A percentile compares a stretch with the other conserved stretches of the same genome.
These are phyloP conservation scores for Rhinogobio ventralis DNA, from an alignment of 2,797 vertebrate species.

Conservation along the genomic window DNA sequence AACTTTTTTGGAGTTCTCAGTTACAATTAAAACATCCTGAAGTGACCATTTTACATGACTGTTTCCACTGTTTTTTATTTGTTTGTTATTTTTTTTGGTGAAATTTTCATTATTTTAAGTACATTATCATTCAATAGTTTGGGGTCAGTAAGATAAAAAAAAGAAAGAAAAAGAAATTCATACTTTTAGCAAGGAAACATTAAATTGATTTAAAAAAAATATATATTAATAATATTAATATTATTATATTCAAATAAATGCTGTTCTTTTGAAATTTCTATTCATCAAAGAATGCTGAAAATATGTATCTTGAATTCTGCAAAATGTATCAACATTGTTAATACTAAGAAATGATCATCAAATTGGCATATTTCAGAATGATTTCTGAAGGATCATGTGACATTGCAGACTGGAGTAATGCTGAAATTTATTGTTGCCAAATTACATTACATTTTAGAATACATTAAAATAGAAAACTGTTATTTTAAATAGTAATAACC, in stretches of 20 bases:
- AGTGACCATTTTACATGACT: slow-evolving; percentile 10
- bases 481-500: slow-evolving; percentile 1
- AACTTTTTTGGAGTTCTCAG: not conserved
- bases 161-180: not conserved
- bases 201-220: too few species aligned
- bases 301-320: not conserved
- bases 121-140: not conserved
- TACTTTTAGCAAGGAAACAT: not conserved
- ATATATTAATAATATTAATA: too few species aligned
- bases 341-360: not conserved
- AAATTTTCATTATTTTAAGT: not conserved
- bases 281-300: not conserved
- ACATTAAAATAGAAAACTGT: not conserved
- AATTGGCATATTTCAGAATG: not conserved
- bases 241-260: not conserved
- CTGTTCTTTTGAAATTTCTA: not conserved
- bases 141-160: not conserved
- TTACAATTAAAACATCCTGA: slow-evolving; percentile 24
- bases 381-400: not conserved
- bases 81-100: not conserved
- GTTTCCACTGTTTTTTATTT: not conserved
- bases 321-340: not conserved
- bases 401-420: not conserved
- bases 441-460: not conserved
- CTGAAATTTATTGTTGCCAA: not conserved